Conservation (phyloP, 1,140 invertebrate genomes). For the Drosophila ercepeae region DNA sequence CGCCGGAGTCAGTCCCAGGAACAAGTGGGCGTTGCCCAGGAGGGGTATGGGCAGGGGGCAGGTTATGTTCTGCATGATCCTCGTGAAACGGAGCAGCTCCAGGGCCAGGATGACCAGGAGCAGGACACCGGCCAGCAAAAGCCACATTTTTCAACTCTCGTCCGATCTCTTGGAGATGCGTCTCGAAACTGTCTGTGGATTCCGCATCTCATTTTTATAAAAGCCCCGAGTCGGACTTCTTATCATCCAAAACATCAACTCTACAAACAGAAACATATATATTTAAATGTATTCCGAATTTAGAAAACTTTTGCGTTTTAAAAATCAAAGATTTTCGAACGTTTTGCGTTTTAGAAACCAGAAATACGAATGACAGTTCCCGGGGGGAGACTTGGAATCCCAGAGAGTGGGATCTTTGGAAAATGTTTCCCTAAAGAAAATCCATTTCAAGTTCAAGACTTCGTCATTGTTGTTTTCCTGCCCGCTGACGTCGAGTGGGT, state of each 20-base stretch:
- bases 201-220: not conserved
- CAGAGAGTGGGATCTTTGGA: not conserved
- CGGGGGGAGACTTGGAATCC: not conserved
- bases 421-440: not conserved
- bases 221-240: not conserved
- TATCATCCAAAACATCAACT: not conserved
- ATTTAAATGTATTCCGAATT: not conserved
- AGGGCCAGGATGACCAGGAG: conserved; percentile 13
- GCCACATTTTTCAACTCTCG: conserved; percentile 16
- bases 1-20: conserved; percentile 46
- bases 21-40: conserved; percentile 61
- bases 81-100: conserved; percentile 17
- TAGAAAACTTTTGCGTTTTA: not conserved
- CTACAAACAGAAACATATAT: not conserved
- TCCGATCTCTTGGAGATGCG: not conserved
- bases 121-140: conserved; percentile 12
- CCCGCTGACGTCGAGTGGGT: conserved; percentile 1
- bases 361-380: too few relatives aligned
- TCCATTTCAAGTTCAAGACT: conserved; percentile 34
- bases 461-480: conserved; percentile 17
- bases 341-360: too few relatives aligned
- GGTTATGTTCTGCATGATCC: conserved; percentile 28
- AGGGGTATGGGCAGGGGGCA: conserved; percentile 50
- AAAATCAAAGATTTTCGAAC: not conserved
- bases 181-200: not conserved